A percentile compares a stretch with the other conserved stretches of the same genome.
Conservation (phyloP, 2,888 invertebrate species). For the Asteroscopus sphinx region DNA sequence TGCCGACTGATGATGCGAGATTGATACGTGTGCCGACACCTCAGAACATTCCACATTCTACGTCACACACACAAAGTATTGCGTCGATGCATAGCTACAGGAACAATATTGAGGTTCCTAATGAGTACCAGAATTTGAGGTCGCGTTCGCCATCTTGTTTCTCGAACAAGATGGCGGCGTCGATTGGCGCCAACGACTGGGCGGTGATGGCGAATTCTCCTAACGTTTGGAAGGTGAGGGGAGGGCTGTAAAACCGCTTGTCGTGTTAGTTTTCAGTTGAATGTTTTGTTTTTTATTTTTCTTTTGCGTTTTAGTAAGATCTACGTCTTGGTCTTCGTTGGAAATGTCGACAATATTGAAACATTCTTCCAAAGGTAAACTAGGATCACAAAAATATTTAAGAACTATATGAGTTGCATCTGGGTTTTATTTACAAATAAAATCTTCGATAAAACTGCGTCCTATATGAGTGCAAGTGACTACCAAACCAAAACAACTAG, state of each 20-base stretch:
- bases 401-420: no score
- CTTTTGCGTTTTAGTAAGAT: slow-evolving; percentile 80
- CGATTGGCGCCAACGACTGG: slow-evolving; percentile 87
- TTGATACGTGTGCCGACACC: slow-evolving; percentile 79
- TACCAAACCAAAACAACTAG: no score
- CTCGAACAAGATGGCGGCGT: slow-evolving; percentile 87
- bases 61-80: slow-evolving; percentile 87
- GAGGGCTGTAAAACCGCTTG: slow-evolving; percentile 80
- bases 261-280: slow-evolving; percentile 71
- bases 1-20: slow-evolving; percentile 81
- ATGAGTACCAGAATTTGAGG: slow-evolving; percentile 86
- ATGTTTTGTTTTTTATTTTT: slow-evolving; percentile 48
- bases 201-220: slow-evolving; percentile 83
- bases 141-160: slow-evolving; percentile 89
- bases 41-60: slow-evolving; percentile 84
- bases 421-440: no score
- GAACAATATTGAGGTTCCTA: slow-evolving; percentile 86
- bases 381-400: no score
- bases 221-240: slow-evolving; percentile 89
- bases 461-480: no score
- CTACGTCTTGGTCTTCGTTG: slow-evolving; percentile 56
- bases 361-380: no score
- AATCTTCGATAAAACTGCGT: no score
- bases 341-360: slow-evolving; percentile 1
- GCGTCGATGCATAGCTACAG: slow-evolving; percentile 89